Evolutionary conservation across 1,140 invertebrate species (phyloP).

Genomic region (Planococcus citri): DNA sequence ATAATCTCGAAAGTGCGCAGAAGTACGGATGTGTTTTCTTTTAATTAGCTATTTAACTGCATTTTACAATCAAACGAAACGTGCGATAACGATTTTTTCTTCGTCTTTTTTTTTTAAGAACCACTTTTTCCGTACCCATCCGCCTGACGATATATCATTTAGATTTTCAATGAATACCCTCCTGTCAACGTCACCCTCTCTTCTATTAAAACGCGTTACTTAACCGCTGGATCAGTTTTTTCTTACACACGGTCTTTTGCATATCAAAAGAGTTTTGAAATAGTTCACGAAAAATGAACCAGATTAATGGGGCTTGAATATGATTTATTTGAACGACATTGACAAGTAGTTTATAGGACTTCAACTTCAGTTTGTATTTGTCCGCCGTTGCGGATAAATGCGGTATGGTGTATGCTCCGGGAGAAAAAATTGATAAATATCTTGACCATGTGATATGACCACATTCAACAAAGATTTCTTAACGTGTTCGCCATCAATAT

Average conservation of each 20-base stretch:
- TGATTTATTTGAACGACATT: slow-evolving; percentile 20
- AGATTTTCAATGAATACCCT: slow-evolving; percentile 16
- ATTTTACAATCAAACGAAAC: not conserved
- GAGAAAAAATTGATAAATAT: not conserved
- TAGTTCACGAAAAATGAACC: slow-evolving; percentile 20
- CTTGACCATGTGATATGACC: not conserved
- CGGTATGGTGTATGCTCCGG: not conserved
- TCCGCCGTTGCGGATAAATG: slow-evolving; percentile 13
- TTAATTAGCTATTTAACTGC: not conserved
- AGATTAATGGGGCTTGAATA: slow-evolving; percentile 20
- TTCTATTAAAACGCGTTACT: slow-evolving; percentile 16
- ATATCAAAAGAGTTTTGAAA: slow-evolving; percentile 19
- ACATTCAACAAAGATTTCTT: not conserved
- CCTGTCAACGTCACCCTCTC: slow-evolving; percentile 13
- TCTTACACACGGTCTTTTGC: slow-evolving; percentile 16
- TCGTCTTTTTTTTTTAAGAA: slow-evolving; percentile 18
- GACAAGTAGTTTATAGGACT: slow-evolving; percentile 15
- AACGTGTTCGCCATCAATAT: not conserved
- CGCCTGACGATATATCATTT: slow-evolving; percentile 17
- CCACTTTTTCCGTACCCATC: slow-evolving; percentile 9
- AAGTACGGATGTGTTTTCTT: not conserved
- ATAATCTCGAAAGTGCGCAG: not conserved
- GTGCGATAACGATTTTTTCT: slow-evolving; percentile 3
- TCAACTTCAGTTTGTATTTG: not conserved
- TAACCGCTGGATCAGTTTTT: slow-evolving; percentile 15